phyloP scores from a whole-genome alignment of 2,113 vertebrate species.

The Menura novaehollandiae region DNA sequence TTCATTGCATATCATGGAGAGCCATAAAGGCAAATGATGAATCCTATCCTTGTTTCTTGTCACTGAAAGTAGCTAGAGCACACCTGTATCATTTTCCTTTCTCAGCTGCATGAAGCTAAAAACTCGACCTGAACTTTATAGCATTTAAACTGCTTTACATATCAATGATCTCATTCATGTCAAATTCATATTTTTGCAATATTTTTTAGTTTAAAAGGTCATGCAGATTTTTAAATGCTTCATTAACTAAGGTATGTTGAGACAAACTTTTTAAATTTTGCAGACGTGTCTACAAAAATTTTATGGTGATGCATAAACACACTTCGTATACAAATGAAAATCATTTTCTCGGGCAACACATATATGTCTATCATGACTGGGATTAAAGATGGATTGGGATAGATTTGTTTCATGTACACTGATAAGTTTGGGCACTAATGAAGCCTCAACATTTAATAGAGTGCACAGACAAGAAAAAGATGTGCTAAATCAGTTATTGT shows the following conservation, averaged over 20 bases:
- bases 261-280: neutral
- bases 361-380: neutral
- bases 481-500: neutral
- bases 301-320: neutral
- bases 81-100: neutral
- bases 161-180: neutral
- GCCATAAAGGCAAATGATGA: neutral
- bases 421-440: neutral
- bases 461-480: neutral
- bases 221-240: neutral
- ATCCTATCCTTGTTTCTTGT: neutral
- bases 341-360: neutral
- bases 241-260: neutral
- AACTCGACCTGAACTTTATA: neutral
- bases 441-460: neutral
- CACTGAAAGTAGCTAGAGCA: neutral
- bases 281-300: neutral
- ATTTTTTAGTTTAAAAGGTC: neutral
- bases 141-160: neutral
- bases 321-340: neutral
- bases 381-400: neutral
- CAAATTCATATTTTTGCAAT: neutral
- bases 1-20: neutral
- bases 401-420: neutral
- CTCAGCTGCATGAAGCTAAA: neutral